These are phyloP conservation scores for Aulostomus chinensis DNA, from an alignment of 2,797 vertebrate genomes.

Conservation along the genomic window DNA sequence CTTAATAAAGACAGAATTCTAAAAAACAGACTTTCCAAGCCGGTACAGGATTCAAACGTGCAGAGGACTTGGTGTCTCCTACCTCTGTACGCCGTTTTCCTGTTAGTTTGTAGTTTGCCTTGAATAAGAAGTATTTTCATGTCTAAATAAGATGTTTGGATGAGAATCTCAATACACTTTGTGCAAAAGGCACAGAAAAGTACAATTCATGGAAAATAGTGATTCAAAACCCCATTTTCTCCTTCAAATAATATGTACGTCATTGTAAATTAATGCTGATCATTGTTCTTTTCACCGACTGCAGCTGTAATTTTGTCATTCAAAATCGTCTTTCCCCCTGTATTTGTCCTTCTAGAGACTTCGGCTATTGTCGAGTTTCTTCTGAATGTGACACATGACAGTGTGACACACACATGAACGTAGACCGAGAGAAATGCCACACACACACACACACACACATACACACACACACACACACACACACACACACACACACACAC, in stretches of 20 bases:
- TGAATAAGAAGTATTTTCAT: too few relatives aligned
- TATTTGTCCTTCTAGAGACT: conserved; percentile 42
- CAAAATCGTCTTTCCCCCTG: conserved; percentile 26
- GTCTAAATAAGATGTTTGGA: background rate
- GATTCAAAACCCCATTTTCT: conserved; percentile 7
- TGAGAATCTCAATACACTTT: background rate
- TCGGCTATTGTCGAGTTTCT: conserved; percentile 52
- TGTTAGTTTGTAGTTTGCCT: too few relatives aligned
- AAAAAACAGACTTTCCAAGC: too few relatives aligned
- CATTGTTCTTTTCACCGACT: conserved; percentile 25
- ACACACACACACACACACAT: conserved; percentile 2
- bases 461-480: conserved; percentile 16
- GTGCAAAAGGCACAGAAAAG: background rate
- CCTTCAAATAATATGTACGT: too few relatives aligned
- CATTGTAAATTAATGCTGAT: too few relatives aligned
- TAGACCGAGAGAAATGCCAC: too few relatives aligned
- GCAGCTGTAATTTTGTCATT: conserved; percentile 23
- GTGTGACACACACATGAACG: conserved; percentile 12
- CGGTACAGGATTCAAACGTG: too few relatives aligned
- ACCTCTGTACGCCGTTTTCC: too few relatives aligned
- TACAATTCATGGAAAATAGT: conserved; percentile 3
- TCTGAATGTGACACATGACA: conserved; percentile 53
- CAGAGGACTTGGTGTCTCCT: too few relatives aligned
- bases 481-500: conserved; percentile 8
- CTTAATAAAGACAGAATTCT: too few relatives aligned